These are phyloP conservation scores for Sinohyriopsis cumingii DNA, from an alignment of 2,888 invertebrate genomes.

Conservation along the genomic window DNA sequence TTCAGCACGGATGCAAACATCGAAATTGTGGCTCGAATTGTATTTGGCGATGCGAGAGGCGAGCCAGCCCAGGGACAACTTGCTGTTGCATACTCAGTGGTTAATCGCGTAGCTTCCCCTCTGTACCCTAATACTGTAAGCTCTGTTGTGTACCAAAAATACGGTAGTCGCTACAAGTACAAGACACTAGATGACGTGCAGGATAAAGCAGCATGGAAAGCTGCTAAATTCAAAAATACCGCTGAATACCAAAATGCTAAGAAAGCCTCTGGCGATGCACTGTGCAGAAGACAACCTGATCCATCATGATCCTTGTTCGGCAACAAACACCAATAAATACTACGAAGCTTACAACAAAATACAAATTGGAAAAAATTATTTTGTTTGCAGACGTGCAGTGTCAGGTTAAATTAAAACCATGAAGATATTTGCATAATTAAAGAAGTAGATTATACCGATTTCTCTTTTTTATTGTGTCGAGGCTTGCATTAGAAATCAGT, in stretches of 20 bases:
- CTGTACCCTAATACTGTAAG: slow-evolving; percentile 16
- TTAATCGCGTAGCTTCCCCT: slow-evolving; percentile 15
- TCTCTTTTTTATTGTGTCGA: too few species aligned
- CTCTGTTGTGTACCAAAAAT: slow-evolving; percentile 14
- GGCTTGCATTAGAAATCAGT: too few species aligned
- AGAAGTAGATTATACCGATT: too few species aligned
- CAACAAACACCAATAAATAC: slow-evolving; percentile 7
- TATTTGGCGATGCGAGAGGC: too few species aligned
- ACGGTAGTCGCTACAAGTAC: slow-evolving; percentile 13
- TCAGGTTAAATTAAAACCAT: too few species aligned
- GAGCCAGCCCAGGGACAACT: too few species aligned
- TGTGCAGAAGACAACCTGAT: slow-evolving; percentile 12
- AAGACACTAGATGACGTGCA: slow-evolving; percentile 12
- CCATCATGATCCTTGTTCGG: slow-evolving; percentile 21
- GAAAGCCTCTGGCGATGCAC: slow-evolving; percentile 15
- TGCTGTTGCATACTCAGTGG: background rate
- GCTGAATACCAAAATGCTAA: slow-evolving; percentile 13
- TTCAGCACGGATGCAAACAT: slow-evolving; percentile 7
- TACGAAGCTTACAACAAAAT: slow-evolving; percentile 3
- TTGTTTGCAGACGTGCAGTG: slow-evolving; percentile 1
- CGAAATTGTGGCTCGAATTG: slow-evolving; percentile 5
- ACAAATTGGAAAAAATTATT: slow-evolving; percentile 8
- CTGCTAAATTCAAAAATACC: slow-evolving; percentile 10
- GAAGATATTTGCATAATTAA: too few species aligned
- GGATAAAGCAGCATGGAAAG: slow-evolving; percentile 7